A percentile compares a stretch with the other conserved stretches of the same genome.
Conservation (phyloP, 2,888 invertebrate species). For the Ormyrus labotus region DNA sequence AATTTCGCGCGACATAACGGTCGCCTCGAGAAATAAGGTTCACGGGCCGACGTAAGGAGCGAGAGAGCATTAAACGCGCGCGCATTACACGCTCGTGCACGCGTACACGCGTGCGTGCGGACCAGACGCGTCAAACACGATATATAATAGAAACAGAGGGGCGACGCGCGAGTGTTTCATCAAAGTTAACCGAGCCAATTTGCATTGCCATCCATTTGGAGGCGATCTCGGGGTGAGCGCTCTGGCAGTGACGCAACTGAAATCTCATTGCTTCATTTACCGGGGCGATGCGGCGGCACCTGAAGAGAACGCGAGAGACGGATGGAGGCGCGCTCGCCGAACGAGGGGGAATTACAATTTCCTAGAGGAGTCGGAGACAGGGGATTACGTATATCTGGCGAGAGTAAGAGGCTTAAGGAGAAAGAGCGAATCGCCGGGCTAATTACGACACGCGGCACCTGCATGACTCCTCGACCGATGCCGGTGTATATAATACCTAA, state of each 20-base stretch:
- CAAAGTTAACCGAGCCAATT: constrained; percentile 9
- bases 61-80: constrained; percentile 4
- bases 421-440: constrained; percentile 52
- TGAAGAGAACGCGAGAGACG: not conserved
- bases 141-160: not conserved
- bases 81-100: not conserved
- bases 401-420: constrained; percentile 58
- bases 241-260: constrained; percentile 14
- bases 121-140: not conserved
- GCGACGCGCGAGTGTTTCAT: not conserved
- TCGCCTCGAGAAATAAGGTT: not conserved
- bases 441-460: constrained; percentile 35
- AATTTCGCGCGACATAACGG: not conserved
- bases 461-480: not conserved
- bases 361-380: not conserved
- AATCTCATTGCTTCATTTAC: constrained; percentile 31
- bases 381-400: not conserved
- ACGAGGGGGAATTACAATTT: constrained; percentile 26
- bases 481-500: not conserved
- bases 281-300: not conserved
- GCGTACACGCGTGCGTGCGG: not conserved
- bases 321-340: not conserved
- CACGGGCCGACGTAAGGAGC: not conserved
- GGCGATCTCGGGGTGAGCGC: not conserved
- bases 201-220: constrained; percentile 26